Base-by-base conservation (phyloP, 2,888 invertebrate genomes). In the Morpho deidamia region DNA sequence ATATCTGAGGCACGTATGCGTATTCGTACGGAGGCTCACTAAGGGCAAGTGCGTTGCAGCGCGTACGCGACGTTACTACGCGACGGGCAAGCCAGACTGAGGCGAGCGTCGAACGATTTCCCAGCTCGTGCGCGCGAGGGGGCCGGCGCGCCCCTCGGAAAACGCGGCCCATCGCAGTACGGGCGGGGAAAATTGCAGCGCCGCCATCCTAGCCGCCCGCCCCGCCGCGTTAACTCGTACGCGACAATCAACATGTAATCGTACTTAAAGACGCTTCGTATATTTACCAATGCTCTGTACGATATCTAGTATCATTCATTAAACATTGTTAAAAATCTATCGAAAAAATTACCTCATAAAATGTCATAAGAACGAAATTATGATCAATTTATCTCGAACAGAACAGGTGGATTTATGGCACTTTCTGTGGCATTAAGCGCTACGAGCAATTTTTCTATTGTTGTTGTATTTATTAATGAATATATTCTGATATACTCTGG, bases 11-110 rank as follows among this genome's bases (percentile, higher is more conserved):
- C 73, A 69, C 67, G 72, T 69, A 66, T 37, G 45, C 45, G 35
- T 61, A 59, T 52, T 63, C 63, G 67, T 63, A 60, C 63, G 60
- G 62, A 74, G 69, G 73, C 76, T 78, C 78, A 76, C 78, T 79
- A 72, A 76, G 67, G 68, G 76, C 72, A 78, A 74, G 70, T 75
- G 70, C 68, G 68, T 77, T 74, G 72, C 76, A 69, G 67, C 69
- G 76, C 66, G 68, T 67, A 77, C 71, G 76, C 85, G 87, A 83
- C 85, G 78, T 78, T 71, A 70, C 84, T 73, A 70, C 78, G 78
- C 86, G 84, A 80, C 84, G 86, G 80, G 81, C 72, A 82, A 81
- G 79, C 74, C 83, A 78, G 78, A 89, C 88, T 89, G 88, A 88
- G 82, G 69, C 75, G 81, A 71, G 76, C 81, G 79, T 78, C 78